Conservation (phyloP, 2,888 invertebrate genomes). For the Odontomyia ornata region DNA sequence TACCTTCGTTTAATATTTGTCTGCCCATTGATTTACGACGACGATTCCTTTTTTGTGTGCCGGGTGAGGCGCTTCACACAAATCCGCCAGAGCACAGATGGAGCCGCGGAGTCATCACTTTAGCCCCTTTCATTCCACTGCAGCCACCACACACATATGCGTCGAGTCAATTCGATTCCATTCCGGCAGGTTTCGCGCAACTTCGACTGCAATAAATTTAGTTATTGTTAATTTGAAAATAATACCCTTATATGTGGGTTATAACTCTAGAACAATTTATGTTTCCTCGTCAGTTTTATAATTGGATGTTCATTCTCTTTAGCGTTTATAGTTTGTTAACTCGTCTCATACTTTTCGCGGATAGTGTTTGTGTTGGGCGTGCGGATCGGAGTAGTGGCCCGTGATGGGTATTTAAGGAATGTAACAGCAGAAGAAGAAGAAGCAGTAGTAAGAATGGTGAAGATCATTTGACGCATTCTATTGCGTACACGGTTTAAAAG, state of each 20-base stretch:
- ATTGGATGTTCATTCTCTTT: conserved; percentile 46
- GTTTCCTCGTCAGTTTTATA: conserved; percentile 48
- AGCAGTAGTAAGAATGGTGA: too few species aligned
- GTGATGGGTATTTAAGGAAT: background rate
- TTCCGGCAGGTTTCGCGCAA: background rate
- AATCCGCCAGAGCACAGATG: too few species aligned
- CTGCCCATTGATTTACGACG: conserved; percentile 39
- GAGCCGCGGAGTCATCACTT: too few species aligned
- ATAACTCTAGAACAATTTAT: conserved; percentile 47
- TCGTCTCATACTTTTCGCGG: background rate
- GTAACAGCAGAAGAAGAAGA: background rate
- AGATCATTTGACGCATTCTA: conserved; percentile 21
- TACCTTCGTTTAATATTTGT: conserved; percentile 41
- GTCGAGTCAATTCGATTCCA: too few species aligned
- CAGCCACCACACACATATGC: background rate
- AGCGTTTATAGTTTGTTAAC: conserved; percentile 38
- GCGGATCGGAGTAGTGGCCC: background rate
- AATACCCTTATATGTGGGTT: conserved; percentile 46
- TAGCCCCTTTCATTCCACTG: too few species aligned
- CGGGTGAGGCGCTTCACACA: background rate
- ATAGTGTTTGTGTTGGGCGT: background rate
- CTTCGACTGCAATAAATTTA: conserved; percentile 45
- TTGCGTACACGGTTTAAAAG: background rate
- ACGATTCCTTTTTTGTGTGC: conserved; percentile 22
- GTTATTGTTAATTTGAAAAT: conserved; percentile 50